Evolutionary conservation across 2,888 invertebrate species (phyloP).

Genomic region (Anthoptus insignis): DNA sequence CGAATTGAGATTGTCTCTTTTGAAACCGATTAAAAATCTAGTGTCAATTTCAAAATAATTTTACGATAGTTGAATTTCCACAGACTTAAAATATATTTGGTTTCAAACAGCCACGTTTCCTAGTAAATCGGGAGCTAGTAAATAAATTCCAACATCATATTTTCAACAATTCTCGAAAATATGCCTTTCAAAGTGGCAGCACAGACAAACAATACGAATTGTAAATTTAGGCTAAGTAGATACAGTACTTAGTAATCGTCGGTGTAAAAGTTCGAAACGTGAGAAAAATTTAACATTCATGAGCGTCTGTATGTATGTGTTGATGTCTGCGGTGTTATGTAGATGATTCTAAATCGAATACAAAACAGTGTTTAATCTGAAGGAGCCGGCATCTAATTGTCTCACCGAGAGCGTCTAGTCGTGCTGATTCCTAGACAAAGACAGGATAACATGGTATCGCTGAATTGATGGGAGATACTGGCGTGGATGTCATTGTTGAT

Average conservation of each 20-base stretch:
- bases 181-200: background rate
- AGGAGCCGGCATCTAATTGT: slow-evolving; percentile 32
- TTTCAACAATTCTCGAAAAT: background rate
- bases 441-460: slow-evolving; percentile 55
- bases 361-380: slow-evolving; percentile 26
- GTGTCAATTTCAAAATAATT: too few relatives aligned
- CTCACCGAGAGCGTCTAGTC: slow-evolving; percentile 40
- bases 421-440: slow-evolving; percentile 60
- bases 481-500: slow-evolving; percentile 53
- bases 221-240: slow-evolving; percentile 1
- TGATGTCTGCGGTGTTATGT: background rate
- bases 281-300: slow-evolving; percentile 16
- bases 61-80: too few relatives aligned
- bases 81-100: too few relatives aligned
- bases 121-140: background rate
- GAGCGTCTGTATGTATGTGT: slow-evolving; percentile 7
- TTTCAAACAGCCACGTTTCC: too few relatives aligned
- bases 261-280: slow-evolving; percentile 13
- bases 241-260: slow-evolving; percentile 7
- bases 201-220: slow-evolving; percentile 6
- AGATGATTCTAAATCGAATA: slow-evolving; percentile 19
- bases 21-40: too few relatives aligned
- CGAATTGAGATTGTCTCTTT: too few relatives aligned
- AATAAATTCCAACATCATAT: background rate
- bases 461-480: slow-evolving; percentile 50